A percentile compares a stretch with the other conserved stretches of the same genome.
These are phyloP conservation scores for Drosophila bocqueti DNA, from an alignment of 1,140 invertebrate genomes.

Conservation along the genomic window DNA sequence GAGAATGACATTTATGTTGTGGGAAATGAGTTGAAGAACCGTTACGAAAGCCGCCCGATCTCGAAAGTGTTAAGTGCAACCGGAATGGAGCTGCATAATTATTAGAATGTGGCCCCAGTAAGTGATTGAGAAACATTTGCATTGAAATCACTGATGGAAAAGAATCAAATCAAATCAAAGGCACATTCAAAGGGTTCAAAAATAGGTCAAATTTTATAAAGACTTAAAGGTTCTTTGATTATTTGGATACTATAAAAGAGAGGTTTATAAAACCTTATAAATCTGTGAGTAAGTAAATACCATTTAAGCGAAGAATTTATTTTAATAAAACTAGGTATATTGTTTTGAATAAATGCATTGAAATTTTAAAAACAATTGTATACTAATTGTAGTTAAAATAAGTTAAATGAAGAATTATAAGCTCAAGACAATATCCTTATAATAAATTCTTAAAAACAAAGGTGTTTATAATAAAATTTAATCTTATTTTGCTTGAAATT, in stretches of 20 bases:
- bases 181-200: too few relatives aligned
- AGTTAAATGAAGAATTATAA: background rate
- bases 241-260: background rate
- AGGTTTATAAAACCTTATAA: background rate
- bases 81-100: conserved; percentile 26
- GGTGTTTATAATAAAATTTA: background rate
- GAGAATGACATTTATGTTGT: conserved; percentile 67
- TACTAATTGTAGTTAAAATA: too few relatives aligned
- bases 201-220: too few relatives aligned
- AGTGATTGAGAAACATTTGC: conserved; percentile 28
- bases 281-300: background rate
- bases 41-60: conserved; percentile 40
- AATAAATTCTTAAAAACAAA: background rate
- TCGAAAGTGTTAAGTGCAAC: conserved; percentile 57
- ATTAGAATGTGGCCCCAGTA: conserved; percentile 9
- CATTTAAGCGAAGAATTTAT: background rate
- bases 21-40: conserved; percentile 56
- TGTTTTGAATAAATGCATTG: background rate
- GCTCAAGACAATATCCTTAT: background rate
- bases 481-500: background rate
- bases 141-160: background rate
- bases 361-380: too few relatives aligned
- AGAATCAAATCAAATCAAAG: background rate
- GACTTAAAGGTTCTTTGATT: background rate
- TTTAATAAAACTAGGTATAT: too few relatives aligned